Evolutionary conservation across 2,888 invertebrate genomes (phyloP).

Genomic region (Parthenolecanium corni): DNA sequence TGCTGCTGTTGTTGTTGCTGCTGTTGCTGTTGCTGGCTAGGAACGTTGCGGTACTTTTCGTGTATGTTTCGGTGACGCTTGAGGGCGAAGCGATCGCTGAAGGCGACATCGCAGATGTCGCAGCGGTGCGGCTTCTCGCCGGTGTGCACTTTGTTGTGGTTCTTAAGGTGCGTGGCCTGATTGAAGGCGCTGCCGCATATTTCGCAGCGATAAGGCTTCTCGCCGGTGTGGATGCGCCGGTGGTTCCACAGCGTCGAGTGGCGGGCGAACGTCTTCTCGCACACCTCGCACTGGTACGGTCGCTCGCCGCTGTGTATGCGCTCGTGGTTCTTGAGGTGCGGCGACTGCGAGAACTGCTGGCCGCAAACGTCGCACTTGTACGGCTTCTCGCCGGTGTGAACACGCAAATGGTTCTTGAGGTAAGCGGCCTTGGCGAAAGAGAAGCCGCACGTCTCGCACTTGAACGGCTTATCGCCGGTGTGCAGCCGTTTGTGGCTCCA

Average conservation of each 20-base stretch:
- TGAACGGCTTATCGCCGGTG: conserved; percentile 72
- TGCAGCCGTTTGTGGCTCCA: conserved; percentile 84
- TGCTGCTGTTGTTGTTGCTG: conserved; percentile 36
- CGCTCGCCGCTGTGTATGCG: conserved; percentile 78
- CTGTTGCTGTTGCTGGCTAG: conserved; percentile 33
- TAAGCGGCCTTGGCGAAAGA: conserved; percentile 85
- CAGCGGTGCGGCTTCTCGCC: conserved; percentile 73
- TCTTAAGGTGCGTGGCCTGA: conserved; percentile 77
- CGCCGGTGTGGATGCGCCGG: conserved; percentile 73
- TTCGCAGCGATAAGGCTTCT: conserved; percentile 70
- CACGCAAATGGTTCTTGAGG: conserved; percentile 75
- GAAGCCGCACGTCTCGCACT: conserved; percentile 75
- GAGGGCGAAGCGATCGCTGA: conserved; percentile 74
- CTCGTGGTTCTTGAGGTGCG: conserved; percentile 79
- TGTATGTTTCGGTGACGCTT: conserved; percentile 78
- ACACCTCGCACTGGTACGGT: conserved; percentile 77
- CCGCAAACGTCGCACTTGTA: conserved; percentile 71
- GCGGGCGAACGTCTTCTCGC: conserved; percentile 77
- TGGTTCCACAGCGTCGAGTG: conserved; percentile 84
- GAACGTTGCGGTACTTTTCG: conserved; percentile 54
- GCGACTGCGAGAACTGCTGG: conserved; percentile 82
- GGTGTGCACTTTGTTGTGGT: conserved; percentile 73
- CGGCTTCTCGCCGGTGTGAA: conserved; percentile 58
- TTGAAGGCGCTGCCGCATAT: conserved; percentile 82
- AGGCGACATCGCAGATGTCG: conserved; percentile 73